Evolutionary conservation across 2,113 vertebrate genomes (phyloP), one percentile per base, ranked within the genome.

Genomic region (Vidua chalybeata): DNA sequence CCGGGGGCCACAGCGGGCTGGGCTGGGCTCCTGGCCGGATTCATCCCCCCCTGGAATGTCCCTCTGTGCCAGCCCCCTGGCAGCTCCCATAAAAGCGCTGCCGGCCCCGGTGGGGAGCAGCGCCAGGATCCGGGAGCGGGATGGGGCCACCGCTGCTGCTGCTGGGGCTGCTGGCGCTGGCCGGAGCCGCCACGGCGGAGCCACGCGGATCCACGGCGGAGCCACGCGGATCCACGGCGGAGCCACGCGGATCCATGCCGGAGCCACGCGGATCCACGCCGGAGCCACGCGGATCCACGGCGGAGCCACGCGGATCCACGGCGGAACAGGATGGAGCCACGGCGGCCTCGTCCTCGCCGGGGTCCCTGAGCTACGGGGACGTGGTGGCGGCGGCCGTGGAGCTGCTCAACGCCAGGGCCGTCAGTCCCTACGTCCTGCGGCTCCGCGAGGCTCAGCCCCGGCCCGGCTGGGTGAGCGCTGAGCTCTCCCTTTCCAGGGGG

Each of bases 291-390:
- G 35, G 35, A 35, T 69, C 93, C 93, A 93, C 80, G 0, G 26
- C 6, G 0, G 35, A 1, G 2, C 33, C n/a, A 0, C 15, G 2
- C 1, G 23, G 48, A 37, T 3, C 84, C 84, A 62, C 27, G 0
- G 3, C 1, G 0, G 22, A 2, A 0, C 1, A 1, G 15, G 3
- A 7, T 0, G 21, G 68, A 31, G 5, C 85, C 69, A 9, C 48
- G 0, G 3, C 7, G 0, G 1, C 59, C 33, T 1, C 43, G 0
- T 2, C 59, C 35, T 1, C 62, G 0, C 6, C 4, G 1, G 23
- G 15, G 2, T 1, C 10, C 1, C 13, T 90, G 31, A 62, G 19
- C 86, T 92, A 88, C 4, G 3, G 0, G 11, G 83, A 35, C 0
- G 75, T 0, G 2, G n/a, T 92, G 30, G 18, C 15, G 1, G 94